Percentiles rank a stretch among this genome's conserved stretches.
phyloP scores from a whole-genome alignment of 2,113 vertebrate genomes.

The Phalacrocorax carbo region DNA sequence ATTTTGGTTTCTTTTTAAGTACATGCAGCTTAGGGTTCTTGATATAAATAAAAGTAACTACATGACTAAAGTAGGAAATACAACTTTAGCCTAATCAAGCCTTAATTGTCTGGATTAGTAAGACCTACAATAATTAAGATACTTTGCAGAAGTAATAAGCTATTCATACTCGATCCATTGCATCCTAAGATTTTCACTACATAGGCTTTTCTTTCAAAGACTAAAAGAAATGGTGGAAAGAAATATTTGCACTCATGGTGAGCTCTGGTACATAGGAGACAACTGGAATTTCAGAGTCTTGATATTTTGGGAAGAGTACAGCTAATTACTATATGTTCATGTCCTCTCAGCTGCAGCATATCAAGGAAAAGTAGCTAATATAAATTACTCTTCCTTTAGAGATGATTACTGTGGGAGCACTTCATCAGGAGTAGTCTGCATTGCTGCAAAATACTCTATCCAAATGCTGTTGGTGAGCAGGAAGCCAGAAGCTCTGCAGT shows the following conservation, averaged over 20 bases:
- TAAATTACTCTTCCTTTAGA: neutral
- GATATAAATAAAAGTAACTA: neutral
- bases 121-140: slow-evolving; percentile 13
- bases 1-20: neutral
- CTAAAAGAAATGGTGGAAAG: neutral
- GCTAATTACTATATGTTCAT: slow-evolving; percentile 33
- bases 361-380: neutral
- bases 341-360: neutral
- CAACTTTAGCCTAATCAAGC: slow-evolving; percentile 53
- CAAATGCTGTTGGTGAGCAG: neutral
- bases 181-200: neutral
- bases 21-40: neutral
- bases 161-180: neutral
- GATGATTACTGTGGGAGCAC: neutral
- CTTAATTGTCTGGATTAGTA: slow-evolving; percentile 19
- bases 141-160: neutral
- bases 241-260: neutral
- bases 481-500: neutral
- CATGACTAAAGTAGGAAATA: neutral
- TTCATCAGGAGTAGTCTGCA: neutral
- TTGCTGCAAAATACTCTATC: neutral
- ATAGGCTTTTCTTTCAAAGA: neutral
- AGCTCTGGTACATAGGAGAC: neutral
- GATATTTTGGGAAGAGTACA: slow-evolving; percentile 23
- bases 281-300: neutral